Evolutionary conservation across 2,113 vertebrate genomes (phyloP), one percentile per base, ranked within the genome.

Genomic region (Oryzias javanicus): DNA sequence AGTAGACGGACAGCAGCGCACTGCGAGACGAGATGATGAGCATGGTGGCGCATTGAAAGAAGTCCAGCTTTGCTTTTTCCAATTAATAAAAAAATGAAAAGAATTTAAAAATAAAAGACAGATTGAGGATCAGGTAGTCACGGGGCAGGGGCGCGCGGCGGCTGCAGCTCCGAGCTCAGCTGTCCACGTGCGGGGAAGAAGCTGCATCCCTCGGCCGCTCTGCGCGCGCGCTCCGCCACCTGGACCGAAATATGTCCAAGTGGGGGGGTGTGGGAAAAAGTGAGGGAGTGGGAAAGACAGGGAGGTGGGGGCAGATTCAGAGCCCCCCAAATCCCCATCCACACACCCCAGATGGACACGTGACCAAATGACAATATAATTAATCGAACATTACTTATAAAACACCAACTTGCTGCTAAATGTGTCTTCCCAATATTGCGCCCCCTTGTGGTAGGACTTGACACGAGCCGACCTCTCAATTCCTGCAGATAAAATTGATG

Each of bases 1-100:
- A 97, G 90, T 95, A 96, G 86, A 97, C 91, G 85, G 95, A 96
- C 86, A 97, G 93, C 87, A 96, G 92, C 79, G 95, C 94, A 86
- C 94, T 87, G 93, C 94, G 94, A 60, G 94, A 92, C 72, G 93
- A 94, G 89, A 94, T 90, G 86, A 94, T 93, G 90, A 94, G 93
- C 97, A 98, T 98, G 94, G 91, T 84, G 84, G 86, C 84, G 88
- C 91, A 92, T 92, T 84, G 89, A 91, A 84, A 83, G 74, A 74
- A 71, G 58, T 35, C 85, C 81, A 74, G 57, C 59, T 60, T 72
- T 81, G 74, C 77, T 63, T 67, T 61, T 67, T 66, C 53, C 56
- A 45, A 48, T 55, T 57, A 51, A 50, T 27, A 64, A 51, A 58
- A 54, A 60, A 65, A 52, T n/a, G n/a, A 27, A 50, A 55, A 6